Evolutionary conservation across 2,113 vertebrate genomes (phyloP), one percentile per base, ranked within the genome.

Genomic region (Indri indri): DNA sequence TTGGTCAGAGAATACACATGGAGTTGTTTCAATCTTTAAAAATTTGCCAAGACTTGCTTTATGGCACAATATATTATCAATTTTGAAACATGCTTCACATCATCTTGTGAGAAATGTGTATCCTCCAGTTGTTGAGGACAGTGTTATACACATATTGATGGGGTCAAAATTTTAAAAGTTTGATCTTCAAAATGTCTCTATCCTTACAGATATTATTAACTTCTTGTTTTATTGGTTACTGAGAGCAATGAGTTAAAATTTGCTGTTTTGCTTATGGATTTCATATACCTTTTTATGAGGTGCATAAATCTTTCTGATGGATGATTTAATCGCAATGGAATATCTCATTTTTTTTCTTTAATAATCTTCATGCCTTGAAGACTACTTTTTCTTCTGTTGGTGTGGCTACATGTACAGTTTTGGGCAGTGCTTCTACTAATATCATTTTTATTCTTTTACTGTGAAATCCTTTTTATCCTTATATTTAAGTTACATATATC

Each of bases 321-420:
- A 68, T 77, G 61, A 40, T 80, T 90, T 90, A 93, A 91, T 93
- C 40, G 94, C 11, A 93, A 80, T 50, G 7, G 74, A 81, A 68
- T 66, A 65, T 74, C 10, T 77, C 57, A 83, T 66, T 85, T 91
- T 89, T 90, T 90, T 83, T 2, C 50, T 83, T 0, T 57, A 92
- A 27, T 77, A 63, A 54, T 82, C 8, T 80, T 82, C 6, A 65
- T 70, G 11, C 13, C 16, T 86, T 61, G 25, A 50, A 87, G 47
- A 57, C 6, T 30, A 50, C 20, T 4, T 73, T 93, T 91, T 89
- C 42, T 71, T 27, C 30, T 66, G 8, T 83, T 87, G 37, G 11
- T 87, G 23, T 47, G 40, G 37, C 25, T 81, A 8, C 54, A 34
- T 34, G 3, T 54, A 65, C 32, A 45, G 1, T 79, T 63, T 50